Conservation (phyloP, 1,140 invertebrate species). For the Heliconius eleuchia region DNA sequence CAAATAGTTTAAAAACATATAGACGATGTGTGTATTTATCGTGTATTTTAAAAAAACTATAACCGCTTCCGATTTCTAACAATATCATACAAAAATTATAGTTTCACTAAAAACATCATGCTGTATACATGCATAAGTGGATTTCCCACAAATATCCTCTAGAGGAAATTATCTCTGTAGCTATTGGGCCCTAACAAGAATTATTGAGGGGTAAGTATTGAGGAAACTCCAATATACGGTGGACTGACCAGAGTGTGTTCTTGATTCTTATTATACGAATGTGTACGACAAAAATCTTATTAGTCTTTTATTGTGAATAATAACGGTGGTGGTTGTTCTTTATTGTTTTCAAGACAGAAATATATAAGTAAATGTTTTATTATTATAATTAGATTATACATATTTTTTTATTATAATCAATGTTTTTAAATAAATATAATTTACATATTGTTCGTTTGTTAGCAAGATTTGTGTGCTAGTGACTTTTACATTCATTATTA, state of each 20-base stretch:
- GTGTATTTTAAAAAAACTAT: no score
- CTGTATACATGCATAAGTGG: slow-evolving; percentile 54
- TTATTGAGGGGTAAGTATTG: slow-evolving; percentile 51
- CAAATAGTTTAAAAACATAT: no score
- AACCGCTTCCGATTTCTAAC: no score
- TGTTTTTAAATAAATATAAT: no score
- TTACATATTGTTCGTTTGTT: no score
- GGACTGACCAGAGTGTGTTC: slow-evolving; percentile 31
- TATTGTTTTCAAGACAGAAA: background rate
- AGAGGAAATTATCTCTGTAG: slow-evolving; percentile 52
- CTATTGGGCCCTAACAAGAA: slow-evolving; percentile 61
- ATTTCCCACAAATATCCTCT: slow-evolving; percentile 57
- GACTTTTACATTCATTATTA: no score
- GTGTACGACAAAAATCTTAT: slow-evolving; percentile 4
- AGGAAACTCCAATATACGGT: slow-evolving; percentile 40
- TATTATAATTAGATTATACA: background rate
- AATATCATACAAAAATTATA: no score
- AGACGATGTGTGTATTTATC: no score
- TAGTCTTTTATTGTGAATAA: slow-evolving; percentile 5
- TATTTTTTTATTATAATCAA: no score
- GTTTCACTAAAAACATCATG: slow-evolving; percentile 24
- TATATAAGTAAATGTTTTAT: background rate
- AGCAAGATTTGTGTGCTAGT: no score
- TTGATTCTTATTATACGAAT: slow-evolving; percentile 28
- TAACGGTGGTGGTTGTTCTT: background rate